Evolutionary conservation across 2,888 invertebrate species (phyloP), one percentile per base, ranked within the genome.

Genomic region (Blastobasis adustella): DNA sequence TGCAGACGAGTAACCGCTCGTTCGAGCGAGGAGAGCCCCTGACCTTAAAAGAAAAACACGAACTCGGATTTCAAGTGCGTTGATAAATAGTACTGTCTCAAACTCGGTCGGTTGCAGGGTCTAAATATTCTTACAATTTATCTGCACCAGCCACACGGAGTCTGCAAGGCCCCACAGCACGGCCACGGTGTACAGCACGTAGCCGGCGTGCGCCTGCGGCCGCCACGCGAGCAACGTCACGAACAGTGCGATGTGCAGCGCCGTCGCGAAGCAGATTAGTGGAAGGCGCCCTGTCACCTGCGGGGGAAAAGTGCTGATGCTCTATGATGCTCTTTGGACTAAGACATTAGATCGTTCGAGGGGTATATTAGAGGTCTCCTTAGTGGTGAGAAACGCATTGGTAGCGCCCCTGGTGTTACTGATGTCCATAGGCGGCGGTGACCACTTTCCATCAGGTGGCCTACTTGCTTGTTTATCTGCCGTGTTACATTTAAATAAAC

Each of bases 61-160:
- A n/a, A n/a, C n/a, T n/a, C n/a, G n/a, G n/a, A n/a, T n/a, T n/a
- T 23, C 23, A 23, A 23, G 23, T 23, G 23, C 1, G 23, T 2
- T 2, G 23, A 23, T 1, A 2, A 23, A 23, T 23, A 23, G 23
- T 23, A 23, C 23, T 23, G 23, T 23, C 23, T 23, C 23, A 23
- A 3, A 23, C 3, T 23, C 23, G 23, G 23, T 23, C 23, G 23
- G 3, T 23, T 23, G 1, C 23, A 23, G 23, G 1, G 23, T 23
- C 3, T 23, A 23, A 23, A 2, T 23, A 3, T 23, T 2, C 23
- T 23, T 61, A 90, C 90, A 87, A 58, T 90, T 90, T 37, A 90
- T 79, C 58, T 90, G 90, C 1, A 90, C 90, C 59, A 90, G 85
- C 84, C 90, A 90, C n/a, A 90, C 75, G 3, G 87, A 89, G 61